Base-by-base conservation (phyloP, 2,797 vertebrate genomes). In the Mus caroli region DNA sequence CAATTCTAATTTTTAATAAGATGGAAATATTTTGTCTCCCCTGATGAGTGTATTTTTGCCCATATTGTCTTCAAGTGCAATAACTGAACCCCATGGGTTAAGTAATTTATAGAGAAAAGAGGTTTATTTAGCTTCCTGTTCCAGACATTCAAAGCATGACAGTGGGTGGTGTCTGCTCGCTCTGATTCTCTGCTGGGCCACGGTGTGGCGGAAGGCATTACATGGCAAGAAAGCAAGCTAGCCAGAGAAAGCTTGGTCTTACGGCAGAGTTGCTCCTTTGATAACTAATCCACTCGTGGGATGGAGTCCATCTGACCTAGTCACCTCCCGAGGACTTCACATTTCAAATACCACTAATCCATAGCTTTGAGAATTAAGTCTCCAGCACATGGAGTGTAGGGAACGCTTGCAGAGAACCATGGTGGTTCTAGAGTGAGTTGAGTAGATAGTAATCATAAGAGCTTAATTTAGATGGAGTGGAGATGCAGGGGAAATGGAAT, bases 1-100 rank as follows among this genome's bases (percentile, higher is more conserved):
- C 4, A 71, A 37, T 52, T 13, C 46, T 50, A 50, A 46, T 60
- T 46, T 58, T 93, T 22, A 52, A 52, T 75, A 34, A 67, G 71
- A 60, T 78, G 50, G 67, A 94, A 77, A 54, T 88, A 73, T 50
- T 79, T 90, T 37, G 28, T 56, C 84, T 95, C 80, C 92, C 75
- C 86, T 92, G 67, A 10, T 87, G 58, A 92, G 4, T 90, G 0
- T 96, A 78, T 76, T 79, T 91, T 52, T 76, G 37, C 37, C 34
- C 77, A 4, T 20, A 75, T 58, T 86, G 24, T 90, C 50, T 91
- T 56, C 40, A 86, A 46, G 34, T 46, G 28, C 37, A 40, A 50
- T 37, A 69, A 78, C 12, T 26, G 22, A 85, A 37, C n/a, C 12
- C 31, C 10, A 14, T 69, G 69, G 26, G 19, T 12, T 87, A 34